Conservation (phyloP, 2,113 vertebrate genomes). For the Andinoacara biseriatus region DNA sequence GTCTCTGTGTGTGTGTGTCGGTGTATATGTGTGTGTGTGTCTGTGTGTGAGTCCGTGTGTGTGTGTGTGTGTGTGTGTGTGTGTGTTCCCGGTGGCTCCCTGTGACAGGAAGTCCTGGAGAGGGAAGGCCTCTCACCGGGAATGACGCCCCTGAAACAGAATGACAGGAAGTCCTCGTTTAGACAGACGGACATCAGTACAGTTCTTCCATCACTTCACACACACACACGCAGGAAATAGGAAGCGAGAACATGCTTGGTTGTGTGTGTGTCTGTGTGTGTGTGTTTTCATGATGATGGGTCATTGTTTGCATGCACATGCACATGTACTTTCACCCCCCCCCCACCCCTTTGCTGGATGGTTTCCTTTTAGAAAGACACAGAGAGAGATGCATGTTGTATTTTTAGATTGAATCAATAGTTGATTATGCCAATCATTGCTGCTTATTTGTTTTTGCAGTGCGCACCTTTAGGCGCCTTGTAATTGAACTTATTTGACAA, state of each 20-base stretch:
- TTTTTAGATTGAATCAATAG: background rate
- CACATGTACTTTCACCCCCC: conserved; percentile 14
- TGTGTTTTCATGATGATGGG: conserved; percentile 8
- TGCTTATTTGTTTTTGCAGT: background rate
- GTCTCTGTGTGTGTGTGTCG: conserved; percentile 18
- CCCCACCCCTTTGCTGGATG: conserved; percentile 8
- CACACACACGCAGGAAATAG: conserved; percentile 84
- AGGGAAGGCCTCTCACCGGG: conserved; percentile 85
- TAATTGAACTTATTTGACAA: background rate
- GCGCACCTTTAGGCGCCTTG: conserved; percentile 6
- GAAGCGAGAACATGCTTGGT: conserved; percentile 45
- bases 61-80: conserved; percentile 25
- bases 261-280: conserved; percentile 22
- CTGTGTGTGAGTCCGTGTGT: conserved; percentile 11
- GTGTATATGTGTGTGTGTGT: conserved; percentile 21
- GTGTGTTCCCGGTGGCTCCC: conserved; percentile 83
- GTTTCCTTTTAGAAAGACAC: conserved; percentile 35
- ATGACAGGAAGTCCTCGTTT: conserved; percentile 98
- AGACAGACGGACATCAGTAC: conserved; percentile 84
- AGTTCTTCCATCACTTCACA: conserved; percentile 84
- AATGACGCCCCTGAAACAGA: conserved; percentile 89
- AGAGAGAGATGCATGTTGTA: background rate
- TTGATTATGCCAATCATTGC: background rate
- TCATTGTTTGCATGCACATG: conserved; percentile 49
- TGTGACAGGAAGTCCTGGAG: conserved; percentile 90